These are phyloP conservation scores for Tamias sibiricus DNA, from an alignment of 2,113 vertebrate genomes.

Conservation along the genomic window DNA sequence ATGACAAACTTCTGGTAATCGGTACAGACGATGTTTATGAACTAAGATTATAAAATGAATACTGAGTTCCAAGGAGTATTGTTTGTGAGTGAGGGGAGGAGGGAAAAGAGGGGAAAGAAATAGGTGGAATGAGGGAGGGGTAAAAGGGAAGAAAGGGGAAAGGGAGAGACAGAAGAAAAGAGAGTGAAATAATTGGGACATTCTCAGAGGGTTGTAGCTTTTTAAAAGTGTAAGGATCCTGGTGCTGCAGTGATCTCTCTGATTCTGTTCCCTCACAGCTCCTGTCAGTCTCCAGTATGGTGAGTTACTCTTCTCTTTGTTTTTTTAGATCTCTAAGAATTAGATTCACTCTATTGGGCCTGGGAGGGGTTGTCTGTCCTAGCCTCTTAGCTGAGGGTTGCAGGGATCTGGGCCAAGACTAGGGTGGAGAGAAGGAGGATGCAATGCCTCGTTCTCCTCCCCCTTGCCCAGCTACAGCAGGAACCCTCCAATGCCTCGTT, in stretches of 20 bases:
- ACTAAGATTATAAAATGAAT: not conserved
- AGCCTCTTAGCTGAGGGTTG: not conserved
- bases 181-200: not conserved
- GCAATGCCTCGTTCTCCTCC: not conserved
- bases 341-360: not conserved
- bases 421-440: not conserved
- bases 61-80: not conserved
- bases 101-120: not conserved
- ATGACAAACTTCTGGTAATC: not conserved
- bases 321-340: not conserved
- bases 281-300: not conserved
- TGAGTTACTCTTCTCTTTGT: not conserved
- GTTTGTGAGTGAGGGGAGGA: not conserved
- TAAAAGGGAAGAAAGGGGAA: not conserved
- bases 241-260: not conserved
- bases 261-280: not conserved
- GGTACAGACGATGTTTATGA: not conserved
- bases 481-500: not conserved
- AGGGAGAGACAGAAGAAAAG: not conserved
- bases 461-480: accelerated
- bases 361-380: too few relatives aligned
- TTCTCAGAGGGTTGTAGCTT: not conserved
- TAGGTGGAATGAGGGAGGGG: not conserved
- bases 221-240: not conserved
- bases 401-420: not conserved